phyloP scores from a whole-genome alignment of 2,797 vertebrate genomes.

The Sphaeramia orbicularis region DNA sequence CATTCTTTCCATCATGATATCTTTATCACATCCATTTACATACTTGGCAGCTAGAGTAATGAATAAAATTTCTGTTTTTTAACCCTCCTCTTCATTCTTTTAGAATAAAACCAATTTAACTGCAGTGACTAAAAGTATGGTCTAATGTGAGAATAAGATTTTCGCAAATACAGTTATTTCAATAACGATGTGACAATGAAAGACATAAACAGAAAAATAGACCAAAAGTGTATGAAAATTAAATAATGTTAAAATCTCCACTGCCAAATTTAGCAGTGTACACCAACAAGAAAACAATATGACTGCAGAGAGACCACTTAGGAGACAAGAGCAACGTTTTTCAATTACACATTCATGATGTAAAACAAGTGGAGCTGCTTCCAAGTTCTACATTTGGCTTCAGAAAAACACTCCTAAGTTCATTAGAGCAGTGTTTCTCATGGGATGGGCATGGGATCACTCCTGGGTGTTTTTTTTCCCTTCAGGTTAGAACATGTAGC shows the following conservation, averaged over 20 bases:
- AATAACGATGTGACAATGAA: constrained; percentile 13
- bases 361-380: constrained; percentile 51
- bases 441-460: too few species aligned
- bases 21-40: constrained; percentile 15
- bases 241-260: constrained; percentile 43
- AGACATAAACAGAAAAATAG: constrained; percentile 11
- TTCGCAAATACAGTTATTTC: constrained; percentile 21
- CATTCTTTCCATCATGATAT: too few species aligned
- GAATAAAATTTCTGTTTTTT: not conserved
- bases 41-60: not conserved
- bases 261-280: constrained; percentile 50
- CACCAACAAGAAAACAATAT: constrained; percentile 49
- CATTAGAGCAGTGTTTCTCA: too few species aligned
- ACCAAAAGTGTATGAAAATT: constrained; percentile 29
- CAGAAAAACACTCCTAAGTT: constrained; percentile 59
- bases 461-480: too few species aligned
- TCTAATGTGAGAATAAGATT: not conserved
- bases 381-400: constrained; percentile 69
- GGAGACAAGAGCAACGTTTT: constrained; percentile 62
- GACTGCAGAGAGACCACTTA: constrained; percentile 59
- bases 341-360: constrained; percentile 71
- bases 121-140: not conserved
- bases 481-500: too few species aligned
- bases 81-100: too few species aligned
- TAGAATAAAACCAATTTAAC: too few species aligned